Percentiles rank a stretch among this genome's conserved stretches.
These are phyloP conservation scores for Steatocranus sp. DNA, from an alignment of 2,797 vertebrate genomes.

Conservation along the genomic window DNA sequence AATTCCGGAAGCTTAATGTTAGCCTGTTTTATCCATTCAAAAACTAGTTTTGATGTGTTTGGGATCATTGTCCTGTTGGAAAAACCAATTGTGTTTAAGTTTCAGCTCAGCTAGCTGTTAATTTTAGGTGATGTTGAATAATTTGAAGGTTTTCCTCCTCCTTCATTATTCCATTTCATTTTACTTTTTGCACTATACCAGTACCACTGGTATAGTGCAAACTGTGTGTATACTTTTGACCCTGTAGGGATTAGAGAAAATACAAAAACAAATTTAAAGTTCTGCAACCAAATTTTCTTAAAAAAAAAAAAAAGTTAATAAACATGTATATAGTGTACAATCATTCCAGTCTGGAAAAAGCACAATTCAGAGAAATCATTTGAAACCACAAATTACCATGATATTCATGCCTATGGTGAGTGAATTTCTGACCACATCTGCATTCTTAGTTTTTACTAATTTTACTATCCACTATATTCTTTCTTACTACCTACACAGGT, in stretches of 20 bases:
- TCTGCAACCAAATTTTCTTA: not conserved
- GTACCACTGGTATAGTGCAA: not conserved
- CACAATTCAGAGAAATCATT: not conserved
- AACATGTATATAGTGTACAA: not conserved
- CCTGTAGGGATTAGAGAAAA: not conserved
- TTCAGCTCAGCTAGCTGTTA: not conserved
- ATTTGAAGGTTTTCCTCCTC: not conserved
- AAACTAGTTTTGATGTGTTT: not conserved
- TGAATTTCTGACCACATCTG: not conserved
- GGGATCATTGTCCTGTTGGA: not conserved
- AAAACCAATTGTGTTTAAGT: not conserved
- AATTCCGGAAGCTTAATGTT: not conserved
- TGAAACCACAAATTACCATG: not conserved
- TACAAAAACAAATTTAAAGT: not conserved
- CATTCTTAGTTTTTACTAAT: not conserved
- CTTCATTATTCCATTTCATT: not conserved
- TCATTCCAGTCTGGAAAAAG: not conserved
- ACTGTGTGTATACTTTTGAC: not conserved
- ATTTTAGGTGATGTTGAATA: not conserved
- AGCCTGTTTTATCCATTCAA: not conserved
- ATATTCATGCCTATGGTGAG: not conserved
- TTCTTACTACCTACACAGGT: conserved; percentile 72
- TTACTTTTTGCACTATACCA: not conserved
- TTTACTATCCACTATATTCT: not conserved
- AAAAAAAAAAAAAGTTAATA: not conserved